Evolutionary conservation across 1,140 invertebrate genomes (phyloP), one percentile per base, ranked within the genome.

Genomic region (Episyrphus balteatus): DNA sequence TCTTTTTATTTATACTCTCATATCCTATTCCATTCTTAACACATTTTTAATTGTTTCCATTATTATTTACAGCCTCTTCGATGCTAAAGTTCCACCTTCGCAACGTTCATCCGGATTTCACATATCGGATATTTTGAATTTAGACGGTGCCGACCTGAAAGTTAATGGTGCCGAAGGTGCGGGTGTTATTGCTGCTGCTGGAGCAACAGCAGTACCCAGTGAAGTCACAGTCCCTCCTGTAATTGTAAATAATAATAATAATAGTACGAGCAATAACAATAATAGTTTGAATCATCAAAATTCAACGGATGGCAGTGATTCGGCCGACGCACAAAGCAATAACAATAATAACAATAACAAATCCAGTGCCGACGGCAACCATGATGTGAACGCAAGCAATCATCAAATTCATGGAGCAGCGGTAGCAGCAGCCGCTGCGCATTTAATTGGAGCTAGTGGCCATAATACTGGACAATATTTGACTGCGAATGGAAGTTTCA

Each of bases 111-210:
- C 75, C 1, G 80, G 82, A 32, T 86, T 86, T 56, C 81, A 84
- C 58, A 85, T 86, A 55, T 82, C 80, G 44, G 83, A 86, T 57
- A 85, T 86, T 53, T 64, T 86, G 38, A 82, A 84, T 19, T 61
- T 84, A 47, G 77, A 79, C 49, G 76, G 59, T n/a, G 54, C 63
- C 1, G 63, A 66, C 18, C 46, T 66, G 30, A 66, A 66, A 49
- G 61, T 59, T 21, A 26, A 26, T 8, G 21, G 21, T 38, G 14
- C 21, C 21, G 21, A 5, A 26, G 8, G 21, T 26, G 14, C 42
- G 26, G 43, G 55, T 42, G 21, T 33, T 34, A 2, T n/a, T 44
- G 7, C 49, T 51, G 38, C 21, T 51, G 12, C 48, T 32, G 50
- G 56, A 50, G 44, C 54, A 54, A 1, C 55, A 59, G 19, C 52